A percentile compares a stretch with the other conserved stretches of the same genome.
phyloP scores from a whole-genome alignment of 2,888 invertebrate genomes.

The Melanotus villosus region DNA sequence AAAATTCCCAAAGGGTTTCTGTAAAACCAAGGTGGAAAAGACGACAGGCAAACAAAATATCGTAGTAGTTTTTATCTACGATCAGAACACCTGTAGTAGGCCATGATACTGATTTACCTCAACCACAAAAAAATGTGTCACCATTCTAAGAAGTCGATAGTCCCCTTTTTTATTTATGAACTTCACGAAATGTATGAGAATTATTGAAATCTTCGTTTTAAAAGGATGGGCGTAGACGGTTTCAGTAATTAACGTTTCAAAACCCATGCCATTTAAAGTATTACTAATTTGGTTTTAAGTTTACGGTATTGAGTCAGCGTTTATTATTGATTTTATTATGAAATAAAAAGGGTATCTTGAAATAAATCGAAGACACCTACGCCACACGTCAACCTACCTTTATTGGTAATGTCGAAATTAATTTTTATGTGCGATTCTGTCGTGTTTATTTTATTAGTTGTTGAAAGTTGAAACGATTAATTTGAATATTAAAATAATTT shows the following conservation, averaged over 20 bases:
- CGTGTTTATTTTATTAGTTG: neutral
- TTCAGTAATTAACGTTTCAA: constrained; percentile 12
- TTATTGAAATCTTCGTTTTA: constrained; percentile 27
- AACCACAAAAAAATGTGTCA: constrained; percentile 50
- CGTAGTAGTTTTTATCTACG: constrained; percentile 48
- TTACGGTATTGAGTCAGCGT: constrained; percentile 3
- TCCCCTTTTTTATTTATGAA: constrained; percentile 40
- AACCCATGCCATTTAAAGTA: neutral
- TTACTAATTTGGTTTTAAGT: neutral
- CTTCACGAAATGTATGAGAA: constrained; percentile 34
- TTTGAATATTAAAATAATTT: too few relatives aligned
- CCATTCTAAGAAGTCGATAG: constrained; percentile 46
- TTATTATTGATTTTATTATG: constrained; percentile 5
- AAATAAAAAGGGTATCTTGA: constrained; percentile 6
- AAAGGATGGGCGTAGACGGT: constrained; percentile 14
- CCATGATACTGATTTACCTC: constrained; percentile 52
- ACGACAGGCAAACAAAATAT: constrained; percentile 12
- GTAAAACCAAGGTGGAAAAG: constrained; percentile 24
- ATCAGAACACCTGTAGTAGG: constrained; percentile 54
- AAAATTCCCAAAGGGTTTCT: too few relatives aligned
- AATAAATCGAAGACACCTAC: constrained; percentile 11
- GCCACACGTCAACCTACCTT: neutral
- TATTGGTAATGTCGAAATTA: neutral
- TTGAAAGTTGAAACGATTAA: neutral
- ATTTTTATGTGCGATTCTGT: neutral